Evolutionary conservation across 2,888 invertebrate species (phyloP).

Genomic region (Ectemnius lituratus): DNA sequence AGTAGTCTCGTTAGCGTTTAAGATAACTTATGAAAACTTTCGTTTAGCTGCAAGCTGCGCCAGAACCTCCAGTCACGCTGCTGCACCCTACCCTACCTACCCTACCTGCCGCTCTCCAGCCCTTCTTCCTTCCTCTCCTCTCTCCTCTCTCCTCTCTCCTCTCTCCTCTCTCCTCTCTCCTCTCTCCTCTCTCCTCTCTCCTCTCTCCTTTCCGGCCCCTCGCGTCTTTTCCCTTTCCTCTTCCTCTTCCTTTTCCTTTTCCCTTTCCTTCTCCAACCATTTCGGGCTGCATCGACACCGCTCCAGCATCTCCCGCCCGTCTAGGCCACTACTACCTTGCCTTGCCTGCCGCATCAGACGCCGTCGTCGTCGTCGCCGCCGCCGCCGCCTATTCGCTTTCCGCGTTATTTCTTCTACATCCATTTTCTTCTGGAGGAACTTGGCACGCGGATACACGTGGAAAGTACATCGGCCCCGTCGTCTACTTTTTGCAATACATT

Average conservation of each 20-base stretch:
- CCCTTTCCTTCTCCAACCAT: constrained; percentile 17
- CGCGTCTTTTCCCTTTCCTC: too few species aligned
- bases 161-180: too few species aligned
- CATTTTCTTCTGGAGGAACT: constrained; percentile 53
- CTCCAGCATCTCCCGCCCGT: not conserved
- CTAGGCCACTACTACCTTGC: not conserved
- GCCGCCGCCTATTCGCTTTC: not conserved
- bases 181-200: too few species aligned
- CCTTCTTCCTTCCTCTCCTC: not conserved
- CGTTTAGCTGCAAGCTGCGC: constrained; percentile 35
- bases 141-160: too few species aligned
- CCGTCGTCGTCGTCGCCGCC: not conserved
- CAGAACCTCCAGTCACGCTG: constrained; percentile 8
- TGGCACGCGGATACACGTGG: constrained; percentile 40
- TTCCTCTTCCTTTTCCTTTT: not conserved
- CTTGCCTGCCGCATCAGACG: not conserved
- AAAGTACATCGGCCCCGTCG: constrained; percentile 52
- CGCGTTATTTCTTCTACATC: constrained; percentile 44
- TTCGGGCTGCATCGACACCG: not conserved
- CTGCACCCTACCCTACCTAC: not conserved
- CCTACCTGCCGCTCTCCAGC: not conserved
- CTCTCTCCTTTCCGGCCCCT: too few species aligned
- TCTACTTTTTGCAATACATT: constrained; percentile 68
- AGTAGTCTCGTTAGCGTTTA: constrained; percentile 33
- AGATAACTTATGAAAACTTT: constrained; percentile 41